A percentile compares a stretch with the other conserved stretches of the same genome.
These are phyloP conservation scores for Euclidia mi DNA, from an alignment of 2,888 invertebrate genomes.

Conservation along the genomic window DNA sequence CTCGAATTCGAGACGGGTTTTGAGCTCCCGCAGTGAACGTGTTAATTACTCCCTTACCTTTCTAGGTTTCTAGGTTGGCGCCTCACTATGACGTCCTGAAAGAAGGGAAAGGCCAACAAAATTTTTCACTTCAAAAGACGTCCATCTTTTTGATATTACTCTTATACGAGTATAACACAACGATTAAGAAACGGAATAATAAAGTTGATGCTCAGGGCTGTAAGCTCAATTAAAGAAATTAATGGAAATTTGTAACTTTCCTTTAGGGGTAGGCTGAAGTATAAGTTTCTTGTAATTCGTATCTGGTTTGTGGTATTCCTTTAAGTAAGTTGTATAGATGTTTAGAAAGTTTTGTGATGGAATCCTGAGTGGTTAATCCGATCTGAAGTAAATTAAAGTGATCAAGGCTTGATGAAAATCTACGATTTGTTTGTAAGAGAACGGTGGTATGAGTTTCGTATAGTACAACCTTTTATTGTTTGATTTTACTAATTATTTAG, in stretches of 20 bases:
- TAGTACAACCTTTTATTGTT: too few relatives aligned
- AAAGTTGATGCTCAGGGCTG: slow-evolving; percentile 25
- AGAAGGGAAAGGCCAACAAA: slow-evolving; percentile 52
- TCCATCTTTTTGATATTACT: slow-evolving; percentile 28
- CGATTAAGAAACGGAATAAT: slow-evolving; percentile 47
- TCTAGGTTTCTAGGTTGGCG: slow-evolving; percentile 57
- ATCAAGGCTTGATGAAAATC: too few relatives aligned
- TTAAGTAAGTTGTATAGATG: slow-evolving; percentile 14
- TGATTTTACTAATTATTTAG: too few relatives aligned
- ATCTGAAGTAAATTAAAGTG: background rate
- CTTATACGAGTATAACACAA: slow-evolving; percentile 36
- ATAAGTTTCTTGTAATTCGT: slow-evolving; percentile 3
- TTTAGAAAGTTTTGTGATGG: slow-evolving; percentile 5
- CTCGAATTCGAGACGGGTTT: too few relatives aligned
- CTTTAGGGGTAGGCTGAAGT: slow-evolving; percentile 1
- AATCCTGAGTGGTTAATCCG: background rate
- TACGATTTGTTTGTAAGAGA: too few relatives aligned
- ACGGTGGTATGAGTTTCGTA: too few relatives aligned
- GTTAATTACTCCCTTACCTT: slow-evolving; percentile 55
- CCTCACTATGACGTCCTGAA: slow-evolving; percentile 39
- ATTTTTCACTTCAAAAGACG: slow-evolving; percentile 44
- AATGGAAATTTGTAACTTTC: slow-evolving; percentile 15
- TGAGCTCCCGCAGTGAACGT: too few relatives aligned
- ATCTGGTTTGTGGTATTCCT: background rate
- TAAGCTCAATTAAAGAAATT: slow-evolving; percentile 16